Evolutionary conservation across 2,113 vertebrate species (phyloP), one percentile per base, ranked within the genome.

Genomic region (Datnioides undecimradiatus): DNA sequence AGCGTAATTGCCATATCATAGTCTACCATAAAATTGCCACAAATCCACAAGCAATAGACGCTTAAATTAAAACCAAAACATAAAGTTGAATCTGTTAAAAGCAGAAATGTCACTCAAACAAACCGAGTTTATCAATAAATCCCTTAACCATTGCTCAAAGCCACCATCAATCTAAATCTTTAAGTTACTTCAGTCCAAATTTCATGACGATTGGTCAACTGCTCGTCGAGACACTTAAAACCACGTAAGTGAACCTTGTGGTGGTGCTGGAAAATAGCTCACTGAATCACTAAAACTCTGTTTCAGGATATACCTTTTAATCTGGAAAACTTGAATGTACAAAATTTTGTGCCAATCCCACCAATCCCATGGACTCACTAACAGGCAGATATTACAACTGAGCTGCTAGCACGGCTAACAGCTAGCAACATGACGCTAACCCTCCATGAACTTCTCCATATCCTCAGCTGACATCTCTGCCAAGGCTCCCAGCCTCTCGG

Each of bases 381-480:
- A 16, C 38, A 16, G 4, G 13, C 48, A 6, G n/a, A 25, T 25
- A 23, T 12, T 51, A 41, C 19, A 6, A 41, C 17, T 25, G 23
- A 62, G 25, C 13, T 1, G 25, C 68, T 33, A 43, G 41, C 41
- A 45, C 9, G 14, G 54, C 33, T 29, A 16, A 25, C 27, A 45
- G 12, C 5, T 21, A 8, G 7, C 5, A 33, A 27, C 9, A 8
- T 74, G 80, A 52, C 38, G 49, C 75, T 67, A 87, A 72, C 74
- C 77, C 62, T 45, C 60, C 74, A 25, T 66, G 33, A 74, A 83
- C 68, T 57, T 62, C 80, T 62, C 52, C 68, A 76, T 63, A 84
- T 41, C 79, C 49, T 23, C 38, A 67, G 38, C 74, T 27, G 73
- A 79, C 54, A 46, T 52, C 65, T 79, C 40, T 63, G 55, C 75